A percentile compares a stretch with the other conserved stretches of the same genome.
Evolutionary conservation across 2,797 vertebrate species (phyloP).

Genomic region (Mastacembelus armatus): DNA sequence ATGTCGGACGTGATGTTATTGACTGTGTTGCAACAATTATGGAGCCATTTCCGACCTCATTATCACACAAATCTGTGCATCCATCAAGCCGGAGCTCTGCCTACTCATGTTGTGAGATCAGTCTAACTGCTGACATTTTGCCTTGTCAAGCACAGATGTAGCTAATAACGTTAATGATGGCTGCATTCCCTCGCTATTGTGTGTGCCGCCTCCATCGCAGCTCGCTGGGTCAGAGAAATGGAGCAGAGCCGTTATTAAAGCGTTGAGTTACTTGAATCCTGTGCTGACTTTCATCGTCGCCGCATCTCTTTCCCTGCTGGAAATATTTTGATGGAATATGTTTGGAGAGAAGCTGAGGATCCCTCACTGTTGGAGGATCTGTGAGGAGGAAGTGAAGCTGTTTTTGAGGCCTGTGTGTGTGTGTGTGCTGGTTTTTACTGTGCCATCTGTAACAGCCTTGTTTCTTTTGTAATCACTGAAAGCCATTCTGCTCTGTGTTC

Average conservation of each 20-base stretch:
- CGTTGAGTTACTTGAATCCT: background rate
- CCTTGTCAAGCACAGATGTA: conserved; percentile 25
- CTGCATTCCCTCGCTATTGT: background rate
- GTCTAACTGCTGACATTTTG: conserved; percentile 5
- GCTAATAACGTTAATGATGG: conserved; percentile 11
- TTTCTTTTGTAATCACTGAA: no score
- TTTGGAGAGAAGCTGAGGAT: no score
- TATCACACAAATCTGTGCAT: conserved; percentile 48
- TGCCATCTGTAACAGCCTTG: no score
- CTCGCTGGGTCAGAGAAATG: background rate
- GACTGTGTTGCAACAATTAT: conserved; percentile 33
- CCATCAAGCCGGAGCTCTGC: conserved; percentile 32
- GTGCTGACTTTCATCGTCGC: background rate
- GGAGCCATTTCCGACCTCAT: conserved; percentile 35
- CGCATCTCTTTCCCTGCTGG: no score
- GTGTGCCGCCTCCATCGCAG: background rate
- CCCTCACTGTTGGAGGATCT: no score
- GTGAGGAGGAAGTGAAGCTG: no score
- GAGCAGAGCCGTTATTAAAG: background rate
- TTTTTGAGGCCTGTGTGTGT: no score
- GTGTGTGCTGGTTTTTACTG: no score
- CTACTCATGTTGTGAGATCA: conserved; percentile 15
- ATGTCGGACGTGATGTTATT: conserved; percentile 41
- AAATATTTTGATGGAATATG: no score
- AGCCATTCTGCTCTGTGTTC: no score